These are phyloP conservation scores for Rhea americana DNA, from an alignment of 2,113 vertebrate genomes.

Conservation along the genomic window DNA sequence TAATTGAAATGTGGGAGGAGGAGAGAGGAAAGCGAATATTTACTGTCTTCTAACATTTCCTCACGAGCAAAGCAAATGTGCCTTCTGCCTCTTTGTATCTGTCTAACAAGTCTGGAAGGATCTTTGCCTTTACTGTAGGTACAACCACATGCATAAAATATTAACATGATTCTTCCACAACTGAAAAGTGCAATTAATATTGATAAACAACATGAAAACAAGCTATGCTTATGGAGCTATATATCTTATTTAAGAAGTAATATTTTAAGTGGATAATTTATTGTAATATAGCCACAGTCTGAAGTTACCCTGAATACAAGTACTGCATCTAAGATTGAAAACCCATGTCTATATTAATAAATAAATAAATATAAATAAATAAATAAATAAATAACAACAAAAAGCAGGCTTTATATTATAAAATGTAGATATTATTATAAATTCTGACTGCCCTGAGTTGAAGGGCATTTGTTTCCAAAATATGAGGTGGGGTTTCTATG, in stretches of 20 bases:
- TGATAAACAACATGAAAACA: neutral
- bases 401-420: neutral
- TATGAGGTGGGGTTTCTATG: neutral
- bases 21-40: neutral
- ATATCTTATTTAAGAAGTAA: neutral
- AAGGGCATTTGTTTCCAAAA: neutral
- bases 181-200: neutral
- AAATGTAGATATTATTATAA: neutral
- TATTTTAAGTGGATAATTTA: neutral
- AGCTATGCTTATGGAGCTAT: neutral
- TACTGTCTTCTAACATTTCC: neutral
- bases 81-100: neutral
- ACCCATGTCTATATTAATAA: neutral
- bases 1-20: neutral
- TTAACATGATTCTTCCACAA: neutral
- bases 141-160: neutral
- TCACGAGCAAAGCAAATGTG: neutral
- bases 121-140: neutral
- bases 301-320: neutral
- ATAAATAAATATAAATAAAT: neutral
- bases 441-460: neutral
- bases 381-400: neutral
- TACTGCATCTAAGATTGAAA: fast-evolving
- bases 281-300: neutral
- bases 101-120: neutral